Percentiles rank a stretch among this genome's conserved stretches.
Evolutionary conservation across 2,797 vertebrate genomes (phyloP).

Genomic region (Falco rusticolus): DNA sequence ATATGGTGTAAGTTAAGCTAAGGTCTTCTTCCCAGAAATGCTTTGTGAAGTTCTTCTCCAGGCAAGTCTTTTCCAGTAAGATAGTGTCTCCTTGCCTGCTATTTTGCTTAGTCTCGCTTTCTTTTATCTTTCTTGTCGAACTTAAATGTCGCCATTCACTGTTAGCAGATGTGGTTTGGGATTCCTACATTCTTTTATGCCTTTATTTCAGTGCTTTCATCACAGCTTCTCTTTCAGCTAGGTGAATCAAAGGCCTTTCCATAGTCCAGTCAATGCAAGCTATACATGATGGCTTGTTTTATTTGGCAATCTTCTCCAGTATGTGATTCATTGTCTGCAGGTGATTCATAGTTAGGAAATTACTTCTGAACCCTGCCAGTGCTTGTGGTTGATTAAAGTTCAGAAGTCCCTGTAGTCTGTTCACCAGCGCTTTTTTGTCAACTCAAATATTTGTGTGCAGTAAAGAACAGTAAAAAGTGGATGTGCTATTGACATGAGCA

Average conservation of each 20-base stretch:
- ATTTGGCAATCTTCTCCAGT: slow-evolving; percentile 80
- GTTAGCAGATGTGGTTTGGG: slow-evolving; percentile 67
- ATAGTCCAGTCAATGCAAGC: slow-evolving; percentile 72
- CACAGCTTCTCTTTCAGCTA: slow-evolving; percentile 71
- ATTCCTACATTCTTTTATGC: slow-evolving; percentile 69
- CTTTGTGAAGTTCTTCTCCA: slow-evolving; percentile 62
- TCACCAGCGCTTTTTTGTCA: slow-evolving; percentile 77
- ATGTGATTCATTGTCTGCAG: slow-evolving; percentile 82
- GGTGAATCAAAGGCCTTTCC: slow-evolving; percentile 77
- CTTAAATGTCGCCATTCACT: slow-evolving; percentile 68
- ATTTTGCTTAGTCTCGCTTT: slow-evolving; percentile 60
- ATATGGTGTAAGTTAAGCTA: slow-evolving; percentile 65
- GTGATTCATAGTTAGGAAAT: slow-evolving; percentile 86
- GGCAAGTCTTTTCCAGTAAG: slow-evolving; percentile 64
- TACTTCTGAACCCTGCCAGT: slow-evolving; percentile 81
- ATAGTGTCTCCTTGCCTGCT: slow-evolving; percentile 56
- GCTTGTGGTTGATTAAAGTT: slow-evolving; percentile 82
- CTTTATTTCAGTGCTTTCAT: slow-evolving; percentile 71
- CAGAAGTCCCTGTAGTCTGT: slow-evolving; percentile 78
- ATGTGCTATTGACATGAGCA: slow-evolving; percentile 77
- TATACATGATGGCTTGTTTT: slow-evolving; percentile 81
- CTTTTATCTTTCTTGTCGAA: slow-evolving; percentile 66
- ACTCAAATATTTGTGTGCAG: slow-evolving; percentile 76
- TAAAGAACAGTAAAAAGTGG: slow-evolving; percentile 76
- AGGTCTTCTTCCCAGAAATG: slow-evolving; percentile 68